These are phyloP conservation scores for Probosciger aterrimus DNA, from an alignment of 2,113 vertebrate genomes.

Conservation along the genomic window DNA sequence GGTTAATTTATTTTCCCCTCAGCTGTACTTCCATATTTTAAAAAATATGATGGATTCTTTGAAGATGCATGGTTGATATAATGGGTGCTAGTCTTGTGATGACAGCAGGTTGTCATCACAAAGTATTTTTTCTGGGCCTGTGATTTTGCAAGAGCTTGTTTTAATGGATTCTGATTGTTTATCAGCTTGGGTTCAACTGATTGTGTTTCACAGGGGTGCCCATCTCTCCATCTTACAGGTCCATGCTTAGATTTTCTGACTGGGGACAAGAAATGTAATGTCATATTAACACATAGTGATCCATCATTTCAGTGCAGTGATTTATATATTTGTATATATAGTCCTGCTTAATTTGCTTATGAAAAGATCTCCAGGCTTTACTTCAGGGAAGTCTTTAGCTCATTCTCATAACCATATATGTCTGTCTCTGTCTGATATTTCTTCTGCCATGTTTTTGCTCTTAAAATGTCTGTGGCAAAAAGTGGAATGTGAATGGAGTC, in stretches of 20 bases:
- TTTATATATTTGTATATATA: background rate
- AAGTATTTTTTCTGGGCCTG: background rate
- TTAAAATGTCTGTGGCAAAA: background rate
- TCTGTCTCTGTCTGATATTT: background rate
- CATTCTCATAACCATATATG: background rate
- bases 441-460: background rate
- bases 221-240: background rate
- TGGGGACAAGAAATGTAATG: background rate
- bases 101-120: background rate
- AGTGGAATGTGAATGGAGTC: background rate
- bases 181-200: background rate
- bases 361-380: background rate
- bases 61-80: background rate
- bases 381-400: background rate
- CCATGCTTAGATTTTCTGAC: background rate
- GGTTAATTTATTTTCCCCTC: background rate
- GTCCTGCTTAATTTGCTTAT: accelerated
- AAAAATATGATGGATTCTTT: background rate
- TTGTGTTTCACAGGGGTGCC: background rate
- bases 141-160: background rate
- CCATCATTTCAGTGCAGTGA: background rate
- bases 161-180: background rate
- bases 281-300: background rate
- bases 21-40: background rate
- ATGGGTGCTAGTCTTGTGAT: background rate